Evolutionary conservation across 1,140 invertebrate species (phyloP).

Genomic region (Eufriesea mexicana): DNA sequence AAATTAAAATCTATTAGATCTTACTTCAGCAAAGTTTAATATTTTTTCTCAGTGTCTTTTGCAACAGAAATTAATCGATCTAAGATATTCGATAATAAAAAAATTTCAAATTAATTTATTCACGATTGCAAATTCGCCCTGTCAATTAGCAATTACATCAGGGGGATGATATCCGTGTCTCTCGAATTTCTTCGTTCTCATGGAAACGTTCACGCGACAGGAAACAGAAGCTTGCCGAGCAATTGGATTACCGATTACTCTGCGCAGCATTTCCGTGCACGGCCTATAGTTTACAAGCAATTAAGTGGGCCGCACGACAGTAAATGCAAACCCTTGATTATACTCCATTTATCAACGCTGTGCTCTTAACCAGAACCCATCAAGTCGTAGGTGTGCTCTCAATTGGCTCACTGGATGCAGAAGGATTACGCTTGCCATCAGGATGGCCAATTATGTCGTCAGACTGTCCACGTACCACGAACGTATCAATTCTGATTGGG

Average conservation of each 20-base stretch:
- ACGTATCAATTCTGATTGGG: constrained; percentile 6
- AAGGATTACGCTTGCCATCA: constrained; percentile 13
- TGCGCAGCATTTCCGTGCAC: neutral
- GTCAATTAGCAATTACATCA: no score
- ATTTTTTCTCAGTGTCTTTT: no score
- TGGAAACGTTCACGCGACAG: neutral
- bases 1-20: no score
- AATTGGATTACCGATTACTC: constrained; percentile 24
- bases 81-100: no score
- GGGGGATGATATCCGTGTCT: neutral
- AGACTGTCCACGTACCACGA: neutral
- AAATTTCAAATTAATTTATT: neutral
- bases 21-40: no score
- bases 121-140: neutral
- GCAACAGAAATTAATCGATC: no score
- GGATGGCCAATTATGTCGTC: constrained; percentile 8
- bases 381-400: neutral
- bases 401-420: neutral
- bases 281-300: constrained; percentile 39
- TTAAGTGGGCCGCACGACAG: constrained; percentile 19
- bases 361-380: constrained; percentile 39
- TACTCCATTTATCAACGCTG: constrained; percentile 38
- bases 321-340: constrained; percentile 43
- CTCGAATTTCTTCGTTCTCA: neutral
- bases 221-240: constrained; percentile 6